Conservation (phyloP, 2,888 invertebrate species). For the Dioctria linearis region DNA sequence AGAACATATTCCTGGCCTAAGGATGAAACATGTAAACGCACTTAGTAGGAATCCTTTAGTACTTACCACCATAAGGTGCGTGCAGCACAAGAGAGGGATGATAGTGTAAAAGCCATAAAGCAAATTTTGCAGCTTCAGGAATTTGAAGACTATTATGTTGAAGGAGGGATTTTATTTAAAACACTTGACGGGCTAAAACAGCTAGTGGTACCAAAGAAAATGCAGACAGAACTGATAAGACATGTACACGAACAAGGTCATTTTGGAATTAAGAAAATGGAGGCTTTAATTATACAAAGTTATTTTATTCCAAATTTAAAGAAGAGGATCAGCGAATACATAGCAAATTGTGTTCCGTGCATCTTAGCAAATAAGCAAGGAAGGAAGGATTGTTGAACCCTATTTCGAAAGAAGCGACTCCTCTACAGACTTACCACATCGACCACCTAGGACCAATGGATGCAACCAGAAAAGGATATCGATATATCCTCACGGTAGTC, state of each 20-base stretch:
- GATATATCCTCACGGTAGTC: conserved; percentile 63
- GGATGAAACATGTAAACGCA: conserved; percentile 58
- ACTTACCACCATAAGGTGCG: neutral
- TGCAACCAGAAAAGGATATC: conserved; percentile 63
- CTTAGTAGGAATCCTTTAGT: conserved; percentile 57
- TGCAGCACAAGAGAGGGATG: neutral
- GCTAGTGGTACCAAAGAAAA: too few relatives aligned
- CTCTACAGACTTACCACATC: conserved; percentile 63
- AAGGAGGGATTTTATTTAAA: too few relatives aligned
- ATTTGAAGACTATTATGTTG: too few relatives aligned
- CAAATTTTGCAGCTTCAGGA: neutral
- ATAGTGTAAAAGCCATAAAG: neutral
- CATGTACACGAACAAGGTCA: too few relatives aligned
- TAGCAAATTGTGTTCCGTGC: conserved; percentile 45
- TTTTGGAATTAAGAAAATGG: too few relatives aligned
- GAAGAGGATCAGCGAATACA: neutral
- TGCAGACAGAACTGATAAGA: too few relatives aligned
- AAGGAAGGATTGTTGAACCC: conserved; percentile 61
- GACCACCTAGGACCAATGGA: conserved; percentile 65
- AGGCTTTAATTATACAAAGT: neutral
- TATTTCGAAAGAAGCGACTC: conserved; percentile 53
- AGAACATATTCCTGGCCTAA: conserved; percentile 54
- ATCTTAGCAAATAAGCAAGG: conserved; percentile 60
- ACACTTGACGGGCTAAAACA: too few relatives aligned
- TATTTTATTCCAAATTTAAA: neutral